A percentile compares a stretch with the other conserved stretches of the same genome.
These are phyloP conservation scores for Drosophila nigrodunni DNA, from an alignment of 1,140 invertebrate species.

Conservation along the genomic window DNA sequence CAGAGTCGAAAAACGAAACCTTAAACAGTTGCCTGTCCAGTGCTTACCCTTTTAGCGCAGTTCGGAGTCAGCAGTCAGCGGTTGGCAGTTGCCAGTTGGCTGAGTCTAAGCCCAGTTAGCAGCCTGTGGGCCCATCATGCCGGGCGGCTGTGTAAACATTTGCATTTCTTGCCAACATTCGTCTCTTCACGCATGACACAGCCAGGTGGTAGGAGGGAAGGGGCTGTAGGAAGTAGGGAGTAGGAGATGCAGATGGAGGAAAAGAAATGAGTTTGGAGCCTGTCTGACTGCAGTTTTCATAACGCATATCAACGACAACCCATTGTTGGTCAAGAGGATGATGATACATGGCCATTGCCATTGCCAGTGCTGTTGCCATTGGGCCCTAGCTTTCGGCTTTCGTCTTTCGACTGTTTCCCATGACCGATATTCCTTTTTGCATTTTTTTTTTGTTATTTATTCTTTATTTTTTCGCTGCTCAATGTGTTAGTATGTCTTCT, in stretches of 20 bases:
- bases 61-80: constrained; percentile 1
- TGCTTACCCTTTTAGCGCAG: constrained; percentile 63
- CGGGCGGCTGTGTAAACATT: constrained; percentile 54
- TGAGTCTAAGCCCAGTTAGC: constrained; percentile 1
- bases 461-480: neutral
- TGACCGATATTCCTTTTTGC: constrained; percentile 63
- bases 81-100: neutral
- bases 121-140: constrained; percentile 40
- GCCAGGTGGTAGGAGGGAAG: neutral
- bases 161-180: constrained; percentile 40
- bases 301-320: constrained; percentile 57
- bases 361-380: too few species aligned
- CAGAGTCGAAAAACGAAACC: constrained; percentile 2
- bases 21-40: constrained; percentile 58
- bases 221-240: too few species aligned
- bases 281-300: constrained; percentile 54
- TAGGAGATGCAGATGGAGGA: too few species aligned
- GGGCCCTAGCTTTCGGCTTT: constrained; percentile 37
- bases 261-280: neutral
- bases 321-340: constrained; percentile 71
- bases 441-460: too few species aligned
- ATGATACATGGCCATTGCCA: constrained; percentile 64
- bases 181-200: constrained; percentile 55
- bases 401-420: constrained; percentile 65
- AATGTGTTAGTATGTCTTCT: constrained; percentile 14